A percentile compares a stretch with the other conserved stretches of the same genome.
These are phyloP conservation scores for Acronicta alni DNA, from an alignment of 2,888 invertebrate species.

Conservation along the genomic window DNA sequence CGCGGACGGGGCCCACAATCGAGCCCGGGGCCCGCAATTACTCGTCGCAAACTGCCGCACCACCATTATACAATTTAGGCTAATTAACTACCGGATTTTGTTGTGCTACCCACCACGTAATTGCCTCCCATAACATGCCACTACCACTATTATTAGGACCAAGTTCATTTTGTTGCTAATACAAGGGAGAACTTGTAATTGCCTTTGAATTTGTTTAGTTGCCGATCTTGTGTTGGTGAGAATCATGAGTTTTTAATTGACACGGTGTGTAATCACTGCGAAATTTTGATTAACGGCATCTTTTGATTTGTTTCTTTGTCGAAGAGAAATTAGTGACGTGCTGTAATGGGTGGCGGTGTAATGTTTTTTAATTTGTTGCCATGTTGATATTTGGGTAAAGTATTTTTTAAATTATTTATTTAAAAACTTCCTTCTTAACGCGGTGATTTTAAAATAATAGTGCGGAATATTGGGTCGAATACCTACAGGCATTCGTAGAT, in stretches of 20 bases:
- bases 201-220: slow-evolving; percentile 75
- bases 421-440: too few species aligned
- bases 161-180: slow-evolving; percentile 76
- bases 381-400: not conserved
- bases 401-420: slow-evolving; percentile 2
- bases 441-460: too few species aligned
- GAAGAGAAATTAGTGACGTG: slow-evolving; percentile 35
- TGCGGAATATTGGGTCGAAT: too few species aligned
- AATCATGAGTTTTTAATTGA: slow-evolving; percentile 50
- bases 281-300: slow-evolving; percentile 54
- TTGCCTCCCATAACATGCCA: slow-evolving; percentile 85
- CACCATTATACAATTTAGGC: slow-evolving; percentile 88
- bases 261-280: slow-evolving; percentile 43
- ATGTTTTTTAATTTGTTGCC: slow-evolving; percentile 9
- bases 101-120: slow-evolving; percentile 77
- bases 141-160: slow-evolving; percentile 75
- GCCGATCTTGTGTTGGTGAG: slow-evolving; percentile 46
- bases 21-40: slow-evolving; percentile 65
- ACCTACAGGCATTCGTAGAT: too few species aligned
- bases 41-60: slow-evolving; percentile 78
- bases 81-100: slow-evolving; percentile 89
- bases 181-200: slow-evolving; percentile 74
- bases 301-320: slow-evolving; percentile 46
- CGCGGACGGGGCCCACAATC: slow-evolving; percentile 23
- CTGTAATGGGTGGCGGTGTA: slow-evolving; percentile 14